Percentiles rank a stretch among this genome's conserved stretches.
Conservation (phyloP, 2,113 vertebrate species). For the Ciconia boyciana region DNA sequence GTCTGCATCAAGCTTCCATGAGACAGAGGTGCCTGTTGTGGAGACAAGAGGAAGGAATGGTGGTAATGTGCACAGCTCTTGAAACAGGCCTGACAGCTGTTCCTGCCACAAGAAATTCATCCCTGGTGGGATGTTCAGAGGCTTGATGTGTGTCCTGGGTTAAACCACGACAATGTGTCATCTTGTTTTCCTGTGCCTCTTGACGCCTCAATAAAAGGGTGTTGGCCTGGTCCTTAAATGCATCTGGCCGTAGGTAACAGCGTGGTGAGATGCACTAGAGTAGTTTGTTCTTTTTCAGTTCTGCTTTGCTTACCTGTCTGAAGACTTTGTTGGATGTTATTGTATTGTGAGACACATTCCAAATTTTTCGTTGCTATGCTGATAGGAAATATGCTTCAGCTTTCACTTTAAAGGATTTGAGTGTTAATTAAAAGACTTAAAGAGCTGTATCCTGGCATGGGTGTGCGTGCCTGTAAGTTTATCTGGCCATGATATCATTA, state of each 20-base stretch:
- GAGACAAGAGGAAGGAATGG: background rate
- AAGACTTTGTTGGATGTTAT: background rate
- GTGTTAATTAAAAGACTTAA: background rate
- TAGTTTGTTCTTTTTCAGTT: background rate
- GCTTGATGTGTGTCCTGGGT: background rate
- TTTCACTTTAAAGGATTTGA: background rate
- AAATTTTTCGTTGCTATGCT: background rate
- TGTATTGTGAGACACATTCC: background rate
- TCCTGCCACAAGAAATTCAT: background rate
- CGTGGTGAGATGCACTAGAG: background rate
- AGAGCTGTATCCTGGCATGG: background rate
- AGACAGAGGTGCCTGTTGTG: background rate
- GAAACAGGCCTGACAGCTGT: background rate
- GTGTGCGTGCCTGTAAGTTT: background rate
- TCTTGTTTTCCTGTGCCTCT: background rate
- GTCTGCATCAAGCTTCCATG: background rate
- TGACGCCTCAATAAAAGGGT: background rate
- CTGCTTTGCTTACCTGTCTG: background rate
- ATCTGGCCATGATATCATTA: background rate
- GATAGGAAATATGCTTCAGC: background rate
- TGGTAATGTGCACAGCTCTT: background rate
- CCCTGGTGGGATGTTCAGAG: background rate
- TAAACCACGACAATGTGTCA: background rate
- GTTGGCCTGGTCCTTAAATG: background rate
- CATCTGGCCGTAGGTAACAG: accelerated